phyloP scores from a whole-genome alignment of 2,113 vertebrate genomes.

The Ia io region DNA sequence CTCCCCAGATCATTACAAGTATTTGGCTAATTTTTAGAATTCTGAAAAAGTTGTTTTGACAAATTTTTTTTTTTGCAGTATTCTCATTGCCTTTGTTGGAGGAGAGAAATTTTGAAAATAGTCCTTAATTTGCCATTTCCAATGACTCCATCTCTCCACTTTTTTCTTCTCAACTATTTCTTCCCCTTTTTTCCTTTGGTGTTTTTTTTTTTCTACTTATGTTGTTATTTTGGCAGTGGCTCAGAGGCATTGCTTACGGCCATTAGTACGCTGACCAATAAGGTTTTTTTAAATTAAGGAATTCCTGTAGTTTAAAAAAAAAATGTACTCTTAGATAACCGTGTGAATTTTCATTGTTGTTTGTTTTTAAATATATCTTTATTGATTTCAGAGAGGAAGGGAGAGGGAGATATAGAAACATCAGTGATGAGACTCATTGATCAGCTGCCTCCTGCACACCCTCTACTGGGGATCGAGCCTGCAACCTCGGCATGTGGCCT shows the following conservation, averaged over 20 bases:
- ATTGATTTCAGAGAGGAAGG: no score
- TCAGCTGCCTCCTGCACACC: no score
- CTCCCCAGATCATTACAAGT: background rate
- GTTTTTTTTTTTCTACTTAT: background rate
- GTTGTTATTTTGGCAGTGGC: background rate
- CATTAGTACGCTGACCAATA: background rate
- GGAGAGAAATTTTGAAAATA: background rate
- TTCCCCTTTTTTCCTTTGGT: background rate
- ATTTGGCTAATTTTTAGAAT: background rate
- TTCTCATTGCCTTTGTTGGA: background rate
- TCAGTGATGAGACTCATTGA: no score
- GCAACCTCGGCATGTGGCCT: no score
- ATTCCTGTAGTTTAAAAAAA: background rate
- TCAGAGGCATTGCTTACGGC: background rate
- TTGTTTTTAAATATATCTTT: no score
- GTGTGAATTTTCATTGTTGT: no score
- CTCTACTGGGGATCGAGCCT: no score
- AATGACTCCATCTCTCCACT: background rate
- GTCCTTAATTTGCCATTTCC: background rate
- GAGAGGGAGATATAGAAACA: no score
- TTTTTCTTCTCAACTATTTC: background rate
- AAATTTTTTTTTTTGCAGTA: background rate
- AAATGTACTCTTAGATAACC: background rate
- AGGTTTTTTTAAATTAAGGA: conserved; percentile 34
- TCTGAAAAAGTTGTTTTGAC: background rate